Evolutionary conservation across 30 jellyfish, hydroid and myxozoan species (phyloP), one percentile per base, ranked within the genome.

Genomic region (Pelagia noctiluca): DNA sequence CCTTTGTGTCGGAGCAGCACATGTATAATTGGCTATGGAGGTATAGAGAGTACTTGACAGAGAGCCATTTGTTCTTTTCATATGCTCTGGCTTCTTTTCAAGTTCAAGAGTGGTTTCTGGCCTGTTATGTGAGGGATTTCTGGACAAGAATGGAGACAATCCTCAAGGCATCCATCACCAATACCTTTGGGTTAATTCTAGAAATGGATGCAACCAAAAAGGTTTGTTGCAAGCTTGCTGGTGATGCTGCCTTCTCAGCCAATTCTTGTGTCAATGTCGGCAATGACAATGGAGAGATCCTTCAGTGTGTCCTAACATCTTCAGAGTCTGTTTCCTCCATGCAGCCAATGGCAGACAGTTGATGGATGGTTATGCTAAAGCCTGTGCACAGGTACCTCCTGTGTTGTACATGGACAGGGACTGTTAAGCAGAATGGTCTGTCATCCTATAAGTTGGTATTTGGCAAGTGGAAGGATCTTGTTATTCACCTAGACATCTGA

Each of bases 401-500:
- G 57, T 42, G 57, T 5, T 42, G 16, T 42, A 42, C 57, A 42
- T 16, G 12, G 16, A 42, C 57, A 8, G 57, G 57, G 57, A 42
- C 57, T 42, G 57, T 16, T 42, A 16, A 8, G 16, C 12, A 5
- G 57, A 8, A 42, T 42, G 57, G 57, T 42, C 57, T 42, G 57
- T 42, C 57, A 42, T 5, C 8, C 8, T 42, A 42, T 42, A 8
- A 42, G 57, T 16, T 5, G 57, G 12, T 42, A 18, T 71, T 67
- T 48, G 21, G 35, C 18, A 21, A 36, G 26, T 71, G 88, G 92
- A 53, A 68, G n/a, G 12, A 19, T 54, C 38, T 82, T 23, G 37
- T 60, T 37, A 69, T 74, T 26, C 11, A 48, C n/a, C 90, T 79
- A 28, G 90, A 79, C 85, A 79, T 79, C n/a, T 79, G 78, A 64